phyloP scores from a whole-genome alignment of 2,113 vertebrate genomes.

The Rhodinocichla rosea region DNA sequence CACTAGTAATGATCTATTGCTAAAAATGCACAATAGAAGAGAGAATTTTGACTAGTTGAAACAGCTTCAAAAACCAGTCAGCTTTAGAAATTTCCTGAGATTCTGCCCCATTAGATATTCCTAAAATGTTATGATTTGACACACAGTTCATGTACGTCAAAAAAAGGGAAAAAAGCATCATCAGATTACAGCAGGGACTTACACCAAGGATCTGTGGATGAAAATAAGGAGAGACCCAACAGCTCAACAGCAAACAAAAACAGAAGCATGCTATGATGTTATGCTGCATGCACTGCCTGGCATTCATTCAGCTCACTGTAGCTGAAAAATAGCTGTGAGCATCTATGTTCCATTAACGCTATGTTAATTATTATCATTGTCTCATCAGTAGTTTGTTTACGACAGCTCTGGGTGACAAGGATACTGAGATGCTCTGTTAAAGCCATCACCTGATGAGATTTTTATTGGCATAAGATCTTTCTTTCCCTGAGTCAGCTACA shows the following conservation, averaged over 20 bases:
- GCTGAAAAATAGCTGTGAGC: conserved; percentile 73
- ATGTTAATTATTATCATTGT: conserved; percentile 81
- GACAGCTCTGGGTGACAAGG: conserved; percentile 74
- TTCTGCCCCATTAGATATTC: neutral
- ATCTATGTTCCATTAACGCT: conserved; percentile 70
- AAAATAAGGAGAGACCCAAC: conserved; percentile 17
- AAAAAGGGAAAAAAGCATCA: neutral
- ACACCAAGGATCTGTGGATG: neutral
- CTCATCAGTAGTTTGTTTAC: conserved; percentile 78
- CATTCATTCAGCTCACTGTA: conserved; percentile 73
- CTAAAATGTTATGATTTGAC: neutral
- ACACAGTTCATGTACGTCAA: neutral
- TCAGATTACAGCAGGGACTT: neutral
- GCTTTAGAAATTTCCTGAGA: neutral
- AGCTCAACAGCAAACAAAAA: conserved; percentile 22
- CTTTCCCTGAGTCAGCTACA: conserved; percentile 63
- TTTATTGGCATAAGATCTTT: conserved; percentile 71
- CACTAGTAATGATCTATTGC: neutral
- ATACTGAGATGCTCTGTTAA: conserved; percentile 72
- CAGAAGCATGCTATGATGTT: conserved; percentile 45
- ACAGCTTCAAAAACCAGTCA: neutral
- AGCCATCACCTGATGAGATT: conserved; percentile 74
- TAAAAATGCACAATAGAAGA: neutral
- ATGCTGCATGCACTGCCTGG: conserved; percentile 64
- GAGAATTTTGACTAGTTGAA: neutral